Evolutionary conservation across 2,888 invertebrate genomes (phyloP).

Genomic region (Euzetes globulus): DNA sequence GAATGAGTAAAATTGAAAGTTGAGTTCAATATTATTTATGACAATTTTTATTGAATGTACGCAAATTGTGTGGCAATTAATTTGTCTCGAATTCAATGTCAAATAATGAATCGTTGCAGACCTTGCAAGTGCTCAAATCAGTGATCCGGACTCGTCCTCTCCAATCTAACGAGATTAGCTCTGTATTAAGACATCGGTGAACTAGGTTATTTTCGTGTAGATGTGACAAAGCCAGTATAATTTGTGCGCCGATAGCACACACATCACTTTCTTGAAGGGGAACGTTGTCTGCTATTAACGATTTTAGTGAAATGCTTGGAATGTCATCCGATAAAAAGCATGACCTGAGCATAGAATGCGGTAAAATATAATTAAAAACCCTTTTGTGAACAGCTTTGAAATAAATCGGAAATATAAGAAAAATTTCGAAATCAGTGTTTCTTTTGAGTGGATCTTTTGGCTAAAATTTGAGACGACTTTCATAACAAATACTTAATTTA

Average conservation of each 20-base stretch:
- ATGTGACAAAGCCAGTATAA: conserved; percentile 5
- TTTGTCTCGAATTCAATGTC: background rate
- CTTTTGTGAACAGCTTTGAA: background rate
- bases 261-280: conserved; percentile 29
- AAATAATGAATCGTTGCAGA: background rate
- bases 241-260: conserved; percentile 1
- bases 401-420: background rate
- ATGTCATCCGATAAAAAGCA: conserved; percentile 19
- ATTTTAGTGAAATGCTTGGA: conserved; percentile 27
- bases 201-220: conserved; percentile 19
- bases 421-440: background rate
- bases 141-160: conserved; percentile 6
- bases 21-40: background rate
- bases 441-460: no score
- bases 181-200: conserved; percentile 13
- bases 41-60: background rate
- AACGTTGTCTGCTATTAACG: conserved; percentile 12
- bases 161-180: conserved; percentile 21
- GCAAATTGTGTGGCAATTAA: background rate
- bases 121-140: conserved; percentile 26
- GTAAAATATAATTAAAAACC: background rate
- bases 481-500: background rate
- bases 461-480: background rate
- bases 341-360: background rate
- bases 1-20: background rate